Evolutionary conservation across 2,797 vertebrate species (phyloP).

Genomic region (Momotus momota): DNA sequence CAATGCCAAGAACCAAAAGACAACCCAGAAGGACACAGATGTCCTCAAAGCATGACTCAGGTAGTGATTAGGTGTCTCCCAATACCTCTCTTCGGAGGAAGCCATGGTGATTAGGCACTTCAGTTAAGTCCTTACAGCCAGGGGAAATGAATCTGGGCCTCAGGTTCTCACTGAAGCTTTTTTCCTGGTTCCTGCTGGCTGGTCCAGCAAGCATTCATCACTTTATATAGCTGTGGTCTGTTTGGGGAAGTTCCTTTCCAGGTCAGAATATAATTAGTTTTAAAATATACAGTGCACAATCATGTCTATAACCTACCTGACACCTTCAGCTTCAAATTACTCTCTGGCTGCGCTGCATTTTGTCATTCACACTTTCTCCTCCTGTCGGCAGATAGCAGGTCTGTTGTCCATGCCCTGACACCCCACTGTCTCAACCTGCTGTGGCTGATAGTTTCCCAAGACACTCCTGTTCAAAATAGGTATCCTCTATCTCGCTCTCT

Average conservation of each 20-base stretch:
- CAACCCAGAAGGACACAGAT: neutral
- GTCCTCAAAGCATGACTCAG: neutral
- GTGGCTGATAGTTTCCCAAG: neutral
- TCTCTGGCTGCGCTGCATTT: neutral
- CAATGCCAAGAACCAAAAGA: neutral
- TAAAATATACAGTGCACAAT: neutral
- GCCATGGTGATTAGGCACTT: neutral
- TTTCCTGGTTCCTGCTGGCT: neutral
- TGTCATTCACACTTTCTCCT: slow-evolving; percentile 3
- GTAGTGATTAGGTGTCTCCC: neutral
- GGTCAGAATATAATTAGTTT: neutral
- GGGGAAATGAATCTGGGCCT: neutral
- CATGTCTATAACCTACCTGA: neutral
- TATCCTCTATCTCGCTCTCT: neutral
- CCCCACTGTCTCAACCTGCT: neutral
- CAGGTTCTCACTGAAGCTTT: neutral
- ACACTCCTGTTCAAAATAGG: neutral
- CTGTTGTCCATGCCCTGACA: neutral
- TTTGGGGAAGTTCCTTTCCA: neutral
- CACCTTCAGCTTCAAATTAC: neutral
- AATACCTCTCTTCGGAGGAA: neutral
- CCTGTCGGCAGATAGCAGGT: neutral
- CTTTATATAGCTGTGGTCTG: fast-evolving
- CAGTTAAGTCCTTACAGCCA: neutral
- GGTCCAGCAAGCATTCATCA: neutral